phyloP scores from a whole-genome alignment of 2,113 vertebrate genomes.

The Fregata magnificens region DNA sequence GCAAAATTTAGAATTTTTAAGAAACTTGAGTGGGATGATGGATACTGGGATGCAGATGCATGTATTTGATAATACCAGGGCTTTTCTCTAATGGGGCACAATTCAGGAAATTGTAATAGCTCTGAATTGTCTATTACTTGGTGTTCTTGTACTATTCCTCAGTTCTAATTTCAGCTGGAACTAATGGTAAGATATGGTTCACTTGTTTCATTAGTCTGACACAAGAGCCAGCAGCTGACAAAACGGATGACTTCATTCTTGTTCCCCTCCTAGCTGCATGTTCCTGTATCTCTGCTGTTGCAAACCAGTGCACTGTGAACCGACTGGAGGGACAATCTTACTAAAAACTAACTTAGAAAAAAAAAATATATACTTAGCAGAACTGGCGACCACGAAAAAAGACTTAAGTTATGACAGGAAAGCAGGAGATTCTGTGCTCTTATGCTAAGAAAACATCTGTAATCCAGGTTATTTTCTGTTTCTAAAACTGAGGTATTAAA shows the following conservation, averaged over 20 bases:
- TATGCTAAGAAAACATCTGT: not conserved
- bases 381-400: not conserved
- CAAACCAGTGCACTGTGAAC: not conserved
- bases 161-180: slow-evolving; percentile 40
- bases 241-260: slow-evolving; percentile 36
- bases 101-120: not conserved
- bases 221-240: slow-evolving; percentile 42
- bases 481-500: not conserved
- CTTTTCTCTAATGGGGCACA: not conserved
- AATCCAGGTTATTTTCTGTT: not conserved
- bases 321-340: not conserved
- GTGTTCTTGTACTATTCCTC: not conserved
- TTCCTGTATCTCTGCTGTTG: not conserved
- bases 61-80: not conserved
- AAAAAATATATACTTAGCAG: not conserved
- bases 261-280: not conserved
- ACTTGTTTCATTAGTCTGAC: not conserved
- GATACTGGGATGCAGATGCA: not conserved
- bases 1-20: not conserved
- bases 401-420: not conserved
- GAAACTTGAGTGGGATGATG: not conserved
- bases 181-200: slow-evolving; percentile 7
- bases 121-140: not conserved
- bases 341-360: not conserved
- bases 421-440: not conserved